A percentile compares a stretch with the other conserved stretches of the same genome.
phyloP scores from a whole-genome alignment of 1,140 invertebrate genomes.

The Drosophila pectinifera region DNA sequence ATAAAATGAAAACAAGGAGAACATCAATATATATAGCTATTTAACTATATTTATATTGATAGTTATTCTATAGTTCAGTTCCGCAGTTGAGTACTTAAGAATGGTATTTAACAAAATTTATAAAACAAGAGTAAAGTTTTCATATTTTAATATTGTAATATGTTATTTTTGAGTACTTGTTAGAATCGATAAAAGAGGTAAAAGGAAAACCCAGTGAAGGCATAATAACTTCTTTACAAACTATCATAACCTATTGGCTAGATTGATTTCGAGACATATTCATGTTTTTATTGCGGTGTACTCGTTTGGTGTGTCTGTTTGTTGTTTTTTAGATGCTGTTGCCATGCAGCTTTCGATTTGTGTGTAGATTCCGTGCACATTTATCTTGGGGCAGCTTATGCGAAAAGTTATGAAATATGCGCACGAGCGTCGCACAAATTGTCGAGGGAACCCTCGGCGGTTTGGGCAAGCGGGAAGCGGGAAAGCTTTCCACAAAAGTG shows the following conservation, averaged over 20 bases:
- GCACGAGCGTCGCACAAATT: conserved; percentile 76
- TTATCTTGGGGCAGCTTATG: conserved; percentile 84
- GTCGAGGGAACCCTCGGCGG: conserved; percentile 37
- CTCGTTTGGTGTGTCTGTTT: conserved; percentile 34
- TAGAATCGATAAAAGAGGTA: too few relatives aligned
- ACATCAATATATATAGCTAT: too few relatives aligned
- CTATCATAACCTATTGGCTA: not conserved
- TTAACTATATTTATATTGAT: too few relatives aligned
- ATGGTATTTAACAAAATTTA: too few relatives aligned
- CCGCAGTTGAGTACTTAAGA: too few relatives aligned
- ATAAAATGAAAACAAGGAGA: not conserved
- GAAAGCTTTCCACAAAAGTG: too few relatives aligned
- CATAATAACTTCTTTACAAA: not conserved
- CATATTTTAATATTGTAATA: too few relatives aligned
- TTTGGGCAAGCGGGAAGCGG: not conserved
- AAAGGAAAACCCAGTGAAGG: too few relatives aligned
- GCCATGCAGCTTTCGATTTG: conserved; percentile 79
- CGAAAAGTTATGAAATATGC: conserved; percentile 84
- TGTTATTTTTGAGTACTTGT: too few relatives aligned
- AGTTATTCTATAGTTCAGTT: too few relatives aligned
- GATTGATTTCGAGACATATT: not conserved
- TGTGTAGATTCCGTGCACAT: conserved; percentile 76
- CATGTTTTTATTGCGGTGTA: conserved; percentile 19
- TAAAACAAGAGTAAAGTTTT: too few relatives aligned
- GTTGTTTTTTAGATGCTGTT: conserved; percentile 54